Evolutionary conservation across 2,113 vertebrate species (phyloP), one percentile per base, ranked within the genome.

Genomic region (Zapus hudsonius): DNA sequence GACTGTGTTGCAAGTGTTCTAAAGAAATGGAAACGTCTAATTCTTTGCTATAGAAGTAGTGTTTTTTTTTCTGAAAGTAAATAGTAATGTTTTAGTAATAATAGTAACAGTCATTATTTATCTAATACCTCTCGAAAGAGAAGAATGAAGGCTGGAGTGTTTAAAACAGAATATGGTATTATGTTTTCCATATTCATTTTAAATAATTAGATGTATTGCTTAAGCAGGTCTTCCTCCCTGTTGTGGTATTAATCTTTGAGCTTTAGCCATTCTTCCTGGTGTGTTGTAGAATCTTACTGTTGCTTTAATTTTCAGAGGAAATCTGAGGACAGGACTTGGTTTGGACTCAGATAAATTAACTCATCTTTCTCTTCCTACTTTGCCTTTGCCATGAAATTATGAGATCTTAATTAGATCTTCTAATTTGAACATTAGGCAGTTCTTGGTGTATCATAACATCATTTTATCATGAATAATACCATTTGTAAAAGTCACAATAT

Each of bases 381-480:
- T 66, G 23, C 59, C 6, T 81, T 69, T 20, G 6, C 19, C 38
- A 42, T 38, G 38, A 36, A 73, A 2, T 47, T 82, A 74, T 94
- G 3, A 33, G 78, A 63, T 72, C 86, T 25, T 80, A 88, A 74
- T 1, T 84, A 75, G 4, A 0, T 8, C n/a, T n/a, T n/a, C n/a
- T n/a, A n/a, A n/a, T 86, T 90, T 84, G 6, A 73, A 19, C 57
- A 91, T 72, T 86, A 67, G 22, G 5, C 3, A 70, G 12, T 22
- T 80, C 74, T 70, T 47, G 75, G 2, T 22, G 16, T 59, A n/a
- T 57, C 20, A 22, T 52, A 72, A 25, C 33, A 55, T 59, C 7
- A n/a, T 86, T 90, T 93, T 84, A 15, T 89, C 7, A 44, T 73
- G 27, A 69, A 72, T 72, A 42, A 74, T 87, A 90, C 1, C 75